A percentile compares a stretch with the other conserved stretches of the same genome.
Conservation (phyloP, 2,888 invertebrate genomes). For the Petrolisthes manimaculis region DNA sequence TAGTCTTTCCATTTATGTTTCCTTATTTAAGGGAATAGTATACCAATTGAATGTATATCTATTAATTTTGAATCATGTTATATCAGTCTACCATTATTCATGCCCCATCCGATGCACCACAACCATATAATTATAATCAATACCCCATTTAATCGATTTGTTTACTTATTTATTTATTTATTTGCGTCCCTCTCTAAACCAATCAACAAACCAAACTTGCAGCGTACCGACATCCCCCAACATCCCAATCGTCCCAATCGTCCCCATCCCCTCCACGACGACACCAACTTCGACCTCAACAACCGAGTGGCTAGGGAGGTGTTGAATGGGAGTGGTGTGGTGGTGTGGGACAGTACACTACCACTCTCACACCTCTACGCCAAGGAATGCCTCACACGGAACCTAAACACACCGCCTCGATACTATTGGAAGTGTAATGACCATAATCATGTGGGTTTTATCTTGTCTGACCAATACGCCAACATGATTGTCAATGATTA, state of each 20-base stretch:
- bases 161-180: no score
- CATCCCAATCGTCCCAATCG: neutral
- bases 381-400: neutral
- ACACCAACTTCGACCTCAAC: slow-evolving; percentile 1
- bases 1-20: no score
- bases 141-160: no score
- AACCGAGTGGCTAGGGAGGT: neutral
- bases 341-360: slow-evolving; percentile 23
- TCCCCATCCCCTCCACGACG: neutral
- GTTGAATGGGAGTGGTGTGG: slow-evolving; percentile 2
- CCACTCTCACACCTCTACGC: slow-evolving; percentile 11
- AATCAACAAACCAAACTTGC: no score
- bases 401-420: neutral
- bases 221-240: no score
- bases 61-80: no score
- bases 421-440: slow-evolving; percentile 18
- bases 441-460: neutral
- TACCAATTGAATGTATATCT: no score
- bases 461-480: slow-evolving; percentile 17
- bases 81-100: no score
- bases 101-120: no score
- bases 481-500: slow-evolving; percentile 29
- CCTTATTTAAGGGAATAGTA: no score
- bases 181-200: no score
- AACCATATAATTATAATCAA: no score